Conservation (phyloP, 2,888 invertebrate species). For the Thelaira solivaga region DNA sequence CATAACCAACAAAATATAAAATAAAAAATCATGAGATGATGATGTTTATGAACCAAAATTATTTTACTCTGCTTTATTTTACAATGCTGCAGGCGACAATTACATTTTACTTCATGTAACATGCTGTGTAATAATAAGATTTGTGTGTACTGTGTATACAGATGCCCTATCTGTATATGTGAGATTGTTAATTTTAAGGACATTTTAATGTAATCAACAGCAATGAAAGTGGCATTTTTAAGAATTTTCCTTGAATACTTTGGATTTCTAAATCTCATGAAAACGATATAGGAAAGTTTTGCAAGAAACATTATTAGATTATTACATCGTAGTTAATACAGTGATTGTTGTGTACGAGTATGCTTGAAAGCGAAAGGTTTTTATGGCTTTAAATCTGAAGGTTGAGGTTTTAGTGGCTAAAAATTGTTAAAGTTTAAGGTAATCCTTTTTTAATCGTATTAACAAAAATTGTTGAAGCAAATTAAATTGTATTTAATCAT, state of each 20-base stretch:
- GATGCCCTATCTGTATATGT: neutral
- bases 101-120: neutral
- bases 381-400: no score
- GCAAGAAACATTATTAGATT: neutral
- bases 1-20: neutral
- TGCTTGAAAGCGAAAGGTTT: no score
- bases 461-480: no score
- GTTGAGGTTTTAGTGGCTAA: no score
- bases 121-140: neutral
- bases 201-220: slow-evolving; percentile 71
- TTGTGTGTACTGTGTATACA: neutral
- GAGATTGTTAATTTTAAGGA: slow-evolving; percentile 66
- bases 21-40: slow-evolving; percentile 1
- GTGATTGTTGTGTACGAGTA: no score
- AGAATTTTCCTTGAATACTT: slow-evolving; percentile 63
- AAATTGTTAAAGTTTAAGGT: no score
- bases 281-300: slow-evolving; percentile 11
- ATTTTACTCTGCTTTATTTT: neutral
- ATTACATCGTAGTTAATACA: no score
- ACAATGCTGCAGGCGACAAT: neutral
- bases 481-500: no score
- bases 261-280: slow-evolving; percentile 35
- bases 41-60: slow-evolving; percentile 13
- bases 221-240: slow-evolving; percentile 69
- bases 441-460: no score